A percentile compares a stretch with the other conserved stretches of the same genome.
Evolutionary conservation across 2,888 invertebrate genomes (phyloP).

Genomic region (Drosophila tanythrix): DNA sequence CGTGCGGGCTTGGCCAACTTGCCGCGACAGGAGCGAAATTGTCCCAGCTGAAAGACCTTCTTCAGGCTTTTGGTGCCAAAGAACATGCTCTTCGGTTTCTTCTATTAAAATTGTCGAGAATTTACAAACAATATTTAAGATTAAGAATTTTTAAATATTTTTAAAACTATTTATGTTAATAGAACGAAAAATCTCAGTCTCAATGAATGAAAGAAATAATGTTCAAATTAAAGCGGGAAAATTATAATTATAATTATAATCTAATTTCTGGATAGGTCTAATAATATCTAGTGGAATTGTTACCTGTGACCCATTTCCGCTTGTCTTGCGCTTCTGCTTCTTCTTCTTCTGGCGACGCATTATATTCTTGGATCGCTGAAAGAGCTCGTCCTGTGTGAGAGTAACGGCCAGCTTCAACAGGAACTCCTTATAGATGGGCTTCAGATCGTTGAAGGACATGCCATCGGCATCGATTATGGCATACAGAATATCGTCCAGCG

Average conservation of each 20-base stretch:
- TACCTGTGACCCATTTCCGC: slow-evolving; percentile 72
- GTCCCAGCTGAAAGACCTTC: slow-evolving; percentile 87
- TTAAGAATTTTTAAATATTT: neutral
- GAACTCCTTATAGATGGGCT: slow-evolving; percentile 96
- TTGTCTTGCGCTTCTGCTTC: slow-evolving; percentile 86
- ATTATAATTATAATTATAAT: too few species aligned
- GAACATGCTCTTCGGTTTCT: slow-evolving; percentile 87
- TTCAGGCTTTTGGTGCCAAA: slow-evolving; percentile 87
- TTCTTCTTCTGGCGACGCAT: slow-evolving; percentile 94
- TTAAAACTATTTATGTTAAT: too few species aligned
- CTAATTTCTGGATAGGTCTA: neutral
- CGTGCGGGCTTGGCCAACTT: slow-evolving; percentile 65
- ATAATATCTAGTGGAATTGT: neutral
- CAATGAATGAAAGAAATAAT: too few species aligned
- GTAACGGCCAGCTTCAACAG: slow-evolving; percentile 94
- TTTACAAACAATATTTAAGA: neutral
- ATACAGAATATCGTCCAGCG: slow-evolving; percentile 94
- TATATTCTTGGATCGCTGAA: slow-evolving; percentile 94
- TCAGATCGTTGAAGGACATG: slow-evolving; percentile 96
- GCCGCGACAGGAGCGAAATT: slow-evolving; percentile 84
- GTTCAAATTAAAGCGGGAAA: too few species aligned
- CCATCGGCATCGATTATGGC: slow-evolving; percentile 96
- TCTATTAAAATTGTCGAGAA: slow-evolving; percentile 79
- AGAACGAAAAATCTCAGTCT: too few species aligned
- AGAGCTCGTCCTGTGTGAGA: slow-evolving; percentile 95